Percentiles rank a stretch among this genome's conserved stretches.
phyloP scores from a whole-genome alignment of 2,888 invertebrate genomes.

The Cinara cedri region DNA sequence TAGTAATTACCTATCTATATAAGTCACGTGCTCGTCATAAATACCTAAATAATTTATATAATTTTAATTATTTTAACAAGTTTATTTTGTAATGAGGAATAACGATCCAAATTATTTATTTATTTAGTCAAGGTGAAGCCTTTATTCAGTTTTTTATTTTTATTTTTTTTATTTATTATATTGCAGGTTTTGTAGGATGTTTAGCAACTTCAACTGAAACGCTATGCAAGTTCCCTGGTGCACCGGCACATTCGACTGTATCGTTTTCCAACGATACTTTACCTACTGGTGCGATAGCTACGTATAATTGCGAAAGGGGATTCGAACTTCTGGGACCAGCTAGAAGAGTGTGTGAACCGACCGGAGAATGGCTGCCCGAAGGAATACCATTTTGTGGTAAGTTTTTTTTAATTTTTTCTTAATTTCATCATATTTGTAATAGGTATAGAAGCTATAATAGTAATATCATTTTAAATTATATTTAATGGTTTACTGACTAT shows the following conservation, averaged over 20 bases:
- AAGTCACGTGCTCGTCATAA: no score
- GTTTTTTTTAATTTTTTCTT: conserved; percentile 62
- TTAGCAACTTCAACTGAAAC: conserved; percentile 20
- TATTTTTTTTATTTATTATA: not conserved
- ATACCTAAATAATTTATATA: no score
- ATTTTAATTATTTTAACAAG: no score
- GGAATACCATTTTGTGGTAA: conserved; percentile 95
- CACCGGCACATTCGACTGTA: conserved; percentile 85
- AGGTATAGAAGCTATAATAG: not conserved
- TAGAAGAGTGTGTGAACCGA: conserved; percentile 74
- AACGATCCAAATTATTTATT: no score
- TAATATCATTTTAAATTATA: not conserved
- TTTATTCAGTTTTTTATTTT: no score
- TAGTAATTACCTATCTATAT: no score
- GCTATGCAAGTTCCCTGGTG: conserved; percentile 83
- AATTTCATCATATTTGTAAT: not conserved
- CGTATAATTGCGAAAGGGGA: conserved; percentile 85
- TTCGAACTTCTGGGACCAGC: conserved; percentile 90
- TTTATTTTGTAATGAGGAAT: no score
- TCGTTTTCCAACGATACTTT: conserved; percentile 74
- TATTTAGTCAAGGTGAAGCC: no score
- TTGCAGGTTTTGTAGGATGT: conserved; percentile 41
- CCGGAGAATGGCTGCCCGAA: conserved; percentile 83
- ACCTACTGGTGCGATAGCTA: conserved; percentile 73
- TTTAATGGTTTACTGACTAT: not conserved